phyloP scores from a whole-genome alignment of 2,888 invertebrate genomes.

The Belgica antarctica region DNA sequence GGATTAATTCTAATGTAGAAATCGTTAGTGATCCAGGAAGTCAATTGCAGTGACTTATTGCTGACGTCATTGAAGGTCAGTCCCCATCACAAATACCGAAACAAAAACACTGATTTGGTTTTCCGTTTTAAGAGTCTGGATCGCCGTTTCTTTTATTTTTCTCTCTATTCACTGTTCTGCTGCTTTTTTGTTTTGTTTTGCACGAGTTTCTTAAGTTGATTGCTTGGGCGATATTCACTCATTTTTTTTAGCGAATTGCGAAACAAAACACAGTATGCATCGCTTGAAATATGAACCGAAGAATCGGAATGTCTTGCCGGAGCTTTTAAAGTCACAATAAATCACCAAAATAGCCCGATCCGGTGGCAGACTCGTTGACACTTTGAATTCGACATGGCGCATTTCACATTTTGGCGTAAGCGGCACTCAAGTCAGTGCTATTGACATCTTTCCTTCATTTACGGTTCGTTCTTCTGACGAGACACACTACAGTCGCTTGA shows the following conservation, averaged over 20 bases:
- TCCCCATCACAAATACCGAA: slow-evolving; percentile 1
- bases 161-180: slow-evolving; percentile 20
- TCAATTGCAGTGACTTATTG: not conserved
- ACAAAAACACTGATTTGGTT: slow-evolving; percentile 12
- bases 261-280: slow-evolving; percentile 27
- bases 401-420: not conserved
- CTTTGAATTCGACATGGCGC: not conserved
- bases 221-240: not conserved
- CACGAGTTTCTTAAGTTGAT: not conserved
- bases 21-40: not conserved
- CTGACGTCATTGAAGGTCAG: not conserved
- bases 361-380: slow-evolving; percentile 18
- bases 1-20: not conserved
- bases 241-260: slow-evolving; percentile 7
- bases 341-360: slow-evolving; percentile 15
- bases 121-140: slow-evolving; percentile 12
- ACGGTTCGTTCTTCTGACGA: not conserved
- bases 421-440: not conserved
- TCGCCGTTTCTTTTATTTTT: slow-evolving; percentile 4
- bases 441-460: slow-evolving; percentile 27
- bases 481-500: not conserved
- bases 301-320: not conserved
- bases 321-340: slow-evolving; percentile 11
- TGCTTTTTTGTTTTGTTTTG: slow-evolving; percentile 17
- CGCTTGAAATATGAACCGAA: slow-evolving; percentile 38